Conservation (phyloP, 2,113 vertebrate genomes). For the Leptobrachium leishanense region DNA sequence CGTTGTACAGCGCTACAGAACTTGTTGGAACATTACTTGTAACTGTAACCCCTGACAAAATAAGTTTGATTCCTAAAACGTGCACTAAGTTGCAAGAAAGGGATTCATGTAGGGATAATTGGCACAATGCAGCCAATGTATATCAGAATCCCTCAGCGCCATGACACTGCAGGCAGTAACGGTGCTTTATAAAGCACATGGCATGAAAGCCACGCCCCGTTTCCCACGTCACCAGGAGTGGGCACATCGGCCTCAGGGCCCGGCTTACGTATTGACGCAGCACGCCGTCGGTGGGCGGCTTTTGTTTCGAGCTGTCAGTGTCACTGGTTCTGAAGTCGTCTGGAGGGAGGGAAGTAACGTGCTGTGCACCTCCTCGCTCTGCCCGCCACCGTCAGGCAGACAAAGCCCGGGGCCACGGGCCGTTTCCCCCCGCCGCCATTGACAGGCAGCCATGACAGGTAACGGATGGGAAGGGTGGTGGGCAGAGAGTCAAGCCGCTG, state of each 20-base stretch:
- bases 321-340: neutral
- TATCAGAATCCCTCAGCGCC: too few species aligned
- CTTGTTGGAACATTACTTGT: too few species aligned
- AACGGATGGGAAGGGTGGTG: neutral
- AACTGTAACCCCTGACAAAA: too few species aligned
- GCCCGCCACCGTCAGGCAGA: constrained; percentile 11
- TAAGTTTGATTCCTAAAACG: too few species aligned
- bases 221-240: neutral
- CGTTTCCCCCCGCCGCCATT: neutral
- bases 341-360: neutral
- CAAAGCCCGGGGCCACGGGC: constrained; percentile 28
- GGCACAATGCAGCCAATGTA: too few species aligned
- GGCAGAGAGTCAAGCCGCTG: neutral
- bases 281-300: neutral
- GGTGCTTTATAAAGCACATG: neutral
- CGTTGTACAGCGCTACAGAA: too few species aligned
- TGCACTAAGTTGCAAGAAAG: too few species aligned
- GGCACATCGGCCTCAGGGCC: neutral
- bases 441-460: constrained; percentile 22
- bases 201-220: neutral
- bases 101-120: too few species aligned
- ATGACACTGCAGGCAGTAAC: too few species aligned
- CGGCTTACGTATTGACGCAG: neutral
- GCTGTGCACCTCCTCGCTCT: neutral
- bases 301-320: constrained; percentile 16